Evolutionary conservation across 1,140 invertebrate species (phyloP).

Genomic region (Lanistes nyassanus): DNA sequence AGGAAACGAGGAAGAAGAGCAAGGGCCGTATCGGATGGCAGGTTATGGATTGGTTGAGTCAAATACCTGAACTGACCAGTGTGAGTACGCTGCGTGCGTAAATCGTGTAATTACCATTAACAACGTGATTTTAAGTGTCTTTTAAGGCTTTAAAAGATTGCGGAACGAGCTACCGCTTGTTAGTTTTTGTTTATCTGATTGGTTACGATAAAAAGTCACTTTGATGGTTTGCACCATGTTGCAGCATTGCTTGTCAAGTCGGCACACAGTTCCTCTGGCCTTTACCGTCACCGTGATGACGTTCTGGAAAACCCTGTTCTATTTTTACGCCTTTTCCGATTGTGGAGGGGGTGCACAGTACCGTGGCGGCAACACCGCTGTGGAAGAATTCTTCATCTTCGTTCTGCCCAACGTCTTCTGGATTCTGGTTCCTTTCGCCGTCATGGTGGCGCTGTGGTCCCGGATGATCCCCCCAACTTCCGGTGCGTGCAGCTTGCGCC

Average conservation of each 20-base stretch:
- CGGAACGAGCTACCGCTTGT: too few species aligned
- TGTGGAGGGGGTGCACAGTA: slow-evolving; percentile 42
- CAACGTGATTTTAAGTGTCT: too few species aligned
- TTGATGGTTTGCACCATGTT: background rate
- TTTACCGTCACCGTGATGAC: slow-evolving; percentile 56
- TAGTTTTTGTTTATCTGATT: too few species aligned
- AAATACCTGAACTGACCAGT: too few species aligned
- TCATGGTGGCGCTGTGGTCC: slow-evolving; percentile 43
- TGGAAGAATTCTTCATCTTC: slow-evolving; percentile 46
- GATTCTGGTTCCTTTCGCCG: slow-evolving; percentile 41
- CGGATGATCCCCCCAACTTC: slow-evolving; percentile 18
- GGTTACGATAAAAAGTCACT: background rate
- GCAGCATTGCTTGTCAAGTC: slow-evolving; percentile 41
- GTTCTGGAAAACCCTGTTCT: slow-evolving; percentile 57
- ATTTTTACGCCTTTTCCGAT: slow-evolving; percentile 52
- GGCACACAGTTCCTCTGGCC: slow-evolving; percentile 39
- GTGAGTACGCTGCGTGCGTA: too few species aligned
- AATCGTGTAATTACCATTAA: too few species aligned
- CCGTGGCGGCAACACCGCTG: slow-evolving; percentile 34
- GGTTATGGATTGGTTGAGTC: too few species aligned
- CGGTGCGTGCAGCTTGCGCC: too few species aligned
- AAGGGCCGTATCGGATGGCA: too few species aligned
- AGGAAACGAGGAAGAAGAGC: slow-evolving; percentile 1
- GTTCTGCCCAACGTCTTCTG: slow-evolving; percentile 52
- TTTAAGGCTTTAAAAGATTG: too few species aligned